Base-by-base conservation (phyloP, 2,888 invertebrate species). In the Caenorhabditis panamensis region DNA sequence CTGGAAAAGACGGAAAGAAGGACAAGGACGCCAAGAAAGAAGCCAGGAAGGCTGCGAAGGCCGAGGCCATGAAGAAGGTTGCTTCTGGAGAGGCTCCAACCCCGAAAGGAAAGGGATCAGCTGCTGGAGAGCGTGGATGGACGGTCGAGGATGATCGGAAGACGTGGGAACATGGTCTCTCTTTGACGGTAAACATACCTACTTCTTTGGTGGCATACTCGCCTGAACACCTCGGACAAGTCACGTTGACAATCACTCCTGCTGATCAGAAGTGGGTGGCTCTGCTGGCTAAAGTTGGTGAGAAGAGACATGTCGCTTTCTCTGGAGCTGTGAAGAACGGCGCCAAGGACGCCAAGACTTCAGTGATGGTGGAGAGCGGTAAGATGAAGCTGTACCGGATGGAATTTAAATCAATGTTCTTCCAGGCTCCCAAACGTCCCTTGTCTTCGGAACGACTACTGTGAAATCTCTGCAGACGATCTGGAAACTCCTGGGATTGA, bases 1-100 rank as follows among this genome's bases (percentile, higher is more conserved):
- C 59, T 16, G 67, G 22, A 49, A 37, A 63, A 13, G 44, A 56
- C 11, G 67, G 41, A 24, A 79, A 79, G 49, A 66, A 51, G 22
- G 73, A 72, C 41, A 79, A 79, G 28, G 79, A 79, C n/a, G 79
- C 73, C 1, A 79, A 79, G 62, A 79, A 79, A 26, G 79, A 79
- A 44, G 79, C 79, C 0, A 36, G 79, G 44, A 80, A 80, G 18
- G 84, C 82, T n/a, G 83, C 84, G 3, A 84, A 84, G 53, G 71
- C 77, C 6, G 84, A 85, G 20, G 85, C 85, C 8, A 77, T 80
- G 59, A 73, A 72, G 26, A 85, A 85, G 59, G 76, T 81, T 0
- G 76, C 75, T 11, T 28, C 59, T 22, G 62, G 67, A 28, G 67
- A 37, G 6, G 71, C 37, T 1, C 41, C 59, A 49, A 64, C 49